Evolutionary conservation across 2,888 invertebrate species (phyloP).

Genomic region (Tenodera sinensis): DNA sequence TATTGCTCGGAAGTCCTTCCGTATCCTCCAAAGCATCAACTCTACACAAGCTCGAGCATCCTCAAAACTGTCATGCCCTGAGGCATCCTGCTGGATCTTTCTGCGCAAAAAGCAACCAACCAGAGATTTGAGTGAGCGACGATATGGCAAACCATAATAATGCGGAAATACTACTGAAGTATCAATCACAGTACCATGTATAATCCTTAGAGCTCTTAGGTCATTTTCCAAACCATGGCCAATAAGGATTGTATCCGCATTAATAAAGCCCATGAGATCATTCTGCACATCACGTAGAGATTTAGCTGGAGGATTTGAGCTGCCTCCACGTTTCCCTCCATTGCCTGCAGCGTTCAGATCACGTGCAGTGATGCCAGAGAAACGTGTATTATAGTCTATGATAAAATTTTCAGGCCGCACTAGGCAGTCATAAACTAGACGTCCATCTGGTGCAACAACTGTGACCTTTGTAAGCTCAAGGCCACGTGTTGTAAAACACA

Average conservation of each 20-base stretch:
- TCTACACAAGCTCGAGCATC: constrained; percentile 90
- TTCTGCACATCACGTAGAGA: constrained; percentile 77
- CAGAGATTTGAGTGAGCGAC: constrained; percentile 77
- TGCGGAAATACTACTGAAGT: constrained; percentile 89
- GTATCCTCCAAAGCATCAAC: constrained; percentile 75
- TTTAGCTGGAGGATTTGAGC: constrained; percentile 49
- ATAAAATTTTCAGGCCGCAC: constrained; percentile 80
- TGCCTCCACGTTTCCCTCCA: constrained; percentile 35
- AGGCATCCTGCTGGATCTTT: constrained; percentile 72
- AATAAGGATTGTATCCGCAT: constrained; percentile 81
- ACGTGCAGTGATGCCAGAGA: constrained; percentile 81
- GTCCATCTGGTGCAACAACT: constrained; percentile 70
- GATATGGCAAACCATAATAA: constrained; percentile 73
- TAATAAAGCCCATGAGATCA: constrained; percentile 76
- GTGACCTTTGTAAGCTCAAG: constrained; percentile 85
- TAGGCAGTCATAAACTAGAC: constrained; percentile 75
- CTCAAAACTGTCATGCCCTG: constrained; percentile 88
- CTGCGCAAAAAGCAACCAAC: constrained; percentile 68
- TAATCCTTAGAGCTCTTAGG: constrained; percentile 76
- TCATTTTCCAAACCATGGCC: constrained; percentile 97
- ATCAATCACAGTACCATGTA: constrained; percentile 83
- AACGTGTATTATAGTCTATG: constrained; percentile 92
- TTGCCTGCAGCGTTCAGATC: constrained; percentile 47
- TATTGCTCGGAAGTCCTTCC: constrained; percentile 47
- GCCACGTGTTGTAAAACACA: constrained; percentile 88